Base-by-base conservation (phyloP, 1,140 invertebrate genomes). In the Liolophura sinensis region DNA sequence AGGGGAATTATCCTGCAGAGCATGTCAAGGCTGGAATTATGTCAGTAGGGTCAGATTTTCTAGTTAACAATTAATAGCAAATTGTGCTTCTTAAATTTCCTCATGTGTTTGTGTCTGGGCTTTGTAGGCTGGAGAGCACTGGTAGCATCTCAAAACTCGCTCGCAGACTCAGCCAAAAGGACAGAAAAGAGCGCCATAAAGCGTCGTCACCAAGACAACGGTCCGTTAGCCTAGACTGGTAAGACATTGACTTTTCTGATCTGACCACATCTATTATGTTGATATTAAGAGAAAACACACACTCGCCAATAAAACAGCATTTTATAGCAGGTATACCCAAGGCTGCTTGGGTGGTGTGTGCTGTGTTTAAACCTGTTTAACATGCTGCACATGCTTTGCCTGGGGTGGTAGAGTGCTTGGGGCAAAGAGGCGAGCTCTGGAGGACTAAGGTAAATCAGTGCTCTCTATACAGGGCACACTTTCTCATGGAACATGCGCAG, bases 191-290 rank as follows among this genome's bases (percentile, higher is more conserved):
- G 14, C 50, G 68, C 47, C 57, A 71, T 25, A 65, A 67, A 20
- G 52, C 60, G 27, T 65, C 64, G 22, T 47, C 69, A 50, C 48
- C 55, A 40, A 40, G 76, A 51, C 69, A 74, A 27, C 55, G 76
- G 24, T 78, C 74, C 22, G 72, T 78, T 49, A 78, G 76, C 62
- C 54, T 78, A 47, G 76, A 78, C 49, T 78, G 76, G 76, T 78
- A 67, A 67, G 74, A 60, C 16, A 54, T 54, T 67, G 14, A 47
- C 27, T 7, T n/a, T 27, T 25, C 24, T 52, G 7, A 16, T 55
- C 12, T 31, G 40, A 25, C 54, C 31, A 52, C 27, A 54, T 12
- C 16, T n/a, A 52, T 60, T 56, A 46, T 48, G 25, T 60, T 58
- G 59, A 27, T 70, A 61, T 66, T 68, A 70, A 74, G 64, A 60